phyloP scores from a whole-genome alignment of 2,888 invertebrate genomes.

The Apeira syringaria region DNA sequence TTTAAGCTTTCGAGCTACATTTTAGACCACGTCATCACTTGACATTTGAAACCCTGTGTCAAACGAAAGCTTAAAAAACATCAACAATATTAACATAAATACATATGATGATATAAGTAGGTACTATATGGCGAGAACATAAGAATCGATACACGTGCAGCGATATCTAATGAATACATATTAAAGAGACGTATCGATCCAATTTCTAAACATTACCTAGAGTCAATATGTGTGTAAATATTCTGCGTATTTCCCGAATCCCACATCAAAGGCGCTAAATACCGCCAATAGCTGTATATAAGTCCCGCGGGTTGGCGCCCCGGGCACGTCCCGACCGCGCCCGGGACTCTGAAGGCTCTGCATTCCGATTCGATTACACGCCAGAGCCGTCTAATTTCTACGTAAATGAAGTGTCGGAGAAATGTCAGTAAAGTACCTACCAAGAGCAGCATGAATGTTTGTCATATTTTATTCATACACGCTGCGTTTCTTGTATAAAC shows the following conservation, averaged over 20 bases:
- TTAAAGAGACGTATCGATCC: no score
- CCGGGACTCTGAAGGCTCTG: conserved; percentile 8
- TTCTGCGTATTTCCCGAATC: neutral
- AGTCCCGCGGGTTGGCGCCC: conserved; percentile 22
- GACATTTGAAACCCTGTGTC: no score
- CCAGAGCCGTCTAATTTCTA: conserved; percentile 35
- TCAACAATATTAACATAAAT: no score
- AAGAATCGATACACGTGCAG: no score
- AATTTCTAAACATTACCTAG: neutral
- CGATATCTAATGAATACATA: no score
- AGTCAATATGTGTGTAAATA: neutral
- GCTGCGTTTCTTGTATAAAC: no score
- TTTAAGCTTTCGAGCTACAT: no score
- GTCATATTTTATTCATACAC: no score
- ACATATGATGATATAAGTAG: no score
- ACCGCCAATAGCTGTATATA: conserved; percentile 26
- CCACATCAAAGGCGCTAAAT: conserved; percentile 17
- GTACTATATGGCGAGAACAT: no score
- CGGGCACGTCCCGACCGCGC: conserved; percentile 23
- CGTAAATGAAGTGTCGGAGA: conserved; percentile 29
- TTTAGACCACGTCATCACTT: no score
- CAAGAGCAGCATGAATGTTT: neutral
- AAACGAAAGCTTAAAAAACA: no score
- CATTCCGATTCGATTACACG: conserved; percentile 32
- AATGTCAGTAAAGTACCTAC: conserved; percentile 1